A percentile compares a stretch with the other conserved stretches of the same genome.
These are phyloP conservation scores for Esox niger DNA, from an alignment of 2,113 vertebrate species.

Conservation along the genomic window DNA sequence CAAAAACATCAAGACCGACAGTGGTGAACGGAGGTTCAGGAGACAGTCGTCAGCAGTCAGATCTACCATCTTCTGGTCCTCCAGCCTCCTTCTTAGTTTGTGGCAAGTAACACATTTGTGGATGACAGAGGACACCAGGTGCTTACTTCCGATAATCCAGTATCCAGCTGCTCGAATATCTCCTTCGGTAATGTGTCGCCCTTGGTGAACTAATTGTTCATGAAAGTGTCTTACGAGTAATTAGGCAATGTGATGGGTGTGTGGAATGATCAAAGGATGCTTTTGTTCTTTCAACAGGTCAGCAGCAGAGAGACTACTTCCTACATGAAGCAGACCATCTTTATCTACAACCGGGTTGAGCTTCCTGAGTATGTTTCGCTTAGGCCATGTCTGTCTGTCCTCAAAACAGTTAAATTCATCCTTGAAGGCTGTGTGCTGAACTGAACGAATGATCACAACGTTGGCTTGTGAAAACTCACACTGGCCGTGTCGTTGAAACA, in stretches of 20 bases:
- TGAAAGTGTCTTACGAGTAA: constrained; percentile 17
- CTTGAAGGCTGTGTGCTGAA: too few relatives aligned
- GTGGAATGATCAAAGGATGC: constrained; percentile 22
- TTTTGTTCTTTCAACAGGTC: constrained; percentile 17
- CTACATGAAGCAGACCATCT: too few relatives aligned
- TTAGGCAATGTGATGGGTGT: neutral
- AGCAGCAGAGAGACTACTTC: too few relatives aligned
- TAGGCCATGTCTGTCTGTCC: too few relatives aligned
- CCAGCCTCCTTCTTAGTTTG: constrained; percentile 12
- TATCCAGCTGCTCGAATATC: constrained; percentile 30
- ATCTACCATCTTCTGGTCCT: constrained; percentile 30
- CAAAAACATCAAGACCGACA: constrained; percentile 28
- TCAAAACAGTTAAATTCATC: too few relatives aligned
- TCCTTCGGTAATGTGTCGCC: constrained; percentile 34
- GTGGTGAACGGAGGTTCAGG: constrained; percentile 19
- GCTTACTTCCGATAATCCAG: constrained; percentile 34
- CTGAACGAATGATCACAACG: too few relatives aligned
- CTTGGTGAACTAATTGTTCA: constrained; percentile 21
- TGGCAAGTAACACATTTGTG: constrained; percentile 16
- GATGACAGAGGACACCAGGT: constrained; percentile 13
- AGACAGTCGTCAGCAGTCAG: neutral
- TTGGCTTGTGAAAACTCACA: too few relatives aligned
- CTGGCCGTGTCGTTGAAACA: too few relatives aligned
- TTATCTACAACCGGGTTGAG: too few relatives aligned
- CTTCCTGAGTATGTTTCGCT: too few relatives aligned